Base-by-base conservation (phyloP, 2,888 invertebrate genomes). In the Apodemia mormo region DNA sequence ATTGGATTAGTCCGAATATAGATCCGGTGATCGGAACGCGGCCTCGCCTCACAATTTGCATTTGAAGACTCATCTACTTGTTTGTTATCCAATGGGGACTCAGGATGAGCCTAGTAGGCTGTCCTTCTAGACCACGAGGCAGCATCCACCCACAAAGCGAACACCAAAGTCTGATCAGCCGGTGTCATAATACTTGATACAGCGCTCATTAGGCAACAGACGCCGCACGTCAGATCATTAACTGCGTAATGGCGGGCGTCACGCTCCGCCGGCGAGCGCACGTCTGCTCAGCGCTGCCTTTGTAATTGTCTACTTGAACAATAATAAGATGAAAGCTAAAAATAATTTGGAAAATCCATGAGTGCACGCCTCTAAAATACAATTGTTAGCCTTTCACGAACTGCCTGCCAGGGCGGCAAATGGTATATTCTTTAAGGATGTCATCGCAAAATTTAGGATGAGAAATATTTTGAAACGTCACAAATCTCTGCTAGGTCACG, bases 151-250 rank as follows among this genome's bases (percentile, higher is more conserved):
- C 14, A 6, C 14, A 14, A n/a, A n/a, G n/a, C n/a, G n/a, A 52
- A n/a, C 52, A n/a, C 52, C 52, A 52, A 1, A 52, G 52, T 7
- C 14, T 6, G 52, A 4, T 14, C 8, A n/a, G 52, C n/a, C n/a
- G 2, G 52, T 52, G 52, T 52, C 52, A n/a, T 52, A 52, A 52
- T n/a, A 52, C 5, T 52, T n/a, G 52, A 52, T n/a, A 52, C 30
- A 61, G 64, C 37, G 64, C 49, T 68, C 45, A 45, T 45, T 68
- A 64, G 64, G 61, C 68, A 68, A 68, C 45, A 37, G 64, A 22
- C 61, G 64, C 61, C 68, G 68, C 49, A 64, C 49, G 64, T 22
- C 22, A 68, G 68, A 68, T 64, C 68, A 68, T 68, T 68, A 68
- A 68, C 45, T 68, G 49, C n/a, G 45, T 61, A 68, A 68, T 49